Base-by-base conservation (phyloP, 2,113 vertebrate species). In the Cygnus buccinator region DNA sequence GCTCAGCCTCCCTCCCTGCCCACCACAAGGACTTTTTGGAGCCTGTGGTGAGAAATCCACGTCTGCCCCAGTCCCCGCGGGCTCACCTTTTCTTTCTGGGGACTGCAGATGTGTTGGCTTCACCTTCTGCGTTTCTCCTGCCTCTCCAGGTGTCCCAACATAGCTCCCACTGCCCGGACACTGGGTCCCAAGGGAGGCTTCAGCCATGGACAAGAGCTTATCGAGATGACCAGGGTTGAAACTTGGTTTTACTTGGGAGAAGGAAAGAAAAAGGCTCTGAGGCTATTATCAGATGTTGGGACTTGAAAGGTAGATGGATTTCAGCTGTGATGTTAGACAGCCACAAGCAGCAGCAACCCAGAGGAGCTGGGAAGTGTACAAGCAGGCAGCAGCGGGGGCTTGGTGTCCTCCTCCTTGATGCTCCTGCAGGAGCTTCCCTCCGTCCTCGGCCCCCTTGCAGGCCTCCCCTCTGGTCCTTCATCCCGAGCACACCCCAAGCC, bases 131-230 rank as follows among this genome's bases (percentile, higher is more conserved):
- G 31, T 93, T 86, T 84, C 54, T 88, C 57, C 84, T 68, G 59
- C 84, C 85, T 93, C 84, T 75, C 33, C 59, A 55, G 70, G 54
- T 93, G 94, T 93, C 35, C 83, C 41, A 89, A 89, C 66, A 70
- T 68, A 87, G 92, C 75, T 94, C 48, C 72, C 73, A 83, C 76
- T 86, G 61, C 52, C 54, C 3, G 3, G 61, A 57, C 2, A 6
- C 71, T 78, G 81, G 39, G 39, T 85, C 62, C 46, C 63, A 63
- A 12, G 59, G 44, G 33, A 93, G 46, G 65, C 52, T 73, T 89
- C 50, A 74, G 20, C 66, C 77, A 59, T 21, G 67, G 67, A 63
- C 43, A 26, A 81, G 91, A 93, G 77, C 85, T 89, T 72, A 29
- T 9, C 81, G 95, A 85, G 57, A 39, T 78, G 70, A 80, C 65